Evolutionary conservation across 2,888 invertebrate genomes (phyloP).

Genomic region (Marasmarcha lunaedactyla): DNA sequence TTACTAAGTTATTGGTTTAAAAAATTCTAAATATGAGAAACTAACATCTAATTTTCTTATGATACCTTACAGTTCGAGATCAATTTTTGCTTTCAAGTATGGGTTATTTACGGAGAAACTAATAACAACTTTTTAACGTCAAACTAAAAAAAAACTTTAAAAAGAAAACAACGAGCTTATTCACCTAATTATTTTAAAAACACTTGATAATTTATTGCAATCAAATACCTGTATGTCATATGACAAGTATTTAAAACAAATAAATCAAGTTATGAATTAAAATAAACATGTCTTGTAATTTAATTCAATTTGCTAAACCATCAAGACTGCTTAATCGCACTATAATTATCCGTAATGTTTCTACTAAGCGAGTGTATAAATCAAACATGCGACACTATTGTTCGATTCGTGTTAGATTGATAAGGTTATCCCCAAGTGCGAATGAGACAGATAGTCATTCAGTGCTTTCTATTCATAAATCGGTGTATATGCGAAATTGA

Average conservation of each 20-base stretch:
- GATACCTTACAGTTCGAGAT: no score
- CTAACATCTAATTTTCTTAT: neutral
- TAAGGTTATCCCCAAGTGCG: conserved; percentile 66
- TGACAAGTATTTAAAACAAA: no score
- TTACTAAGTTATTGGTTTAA: neutral
- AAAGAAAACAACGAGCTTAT: no score
- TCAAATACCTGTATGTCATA: no score
- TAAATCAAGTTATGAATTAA: no score
- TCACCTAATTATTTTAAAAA: no score
- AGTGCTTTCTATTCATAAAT: conserved; percentile 56
- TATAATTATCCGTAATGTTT: conserved; percentile 69
- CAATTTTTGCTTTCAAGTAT: no score
- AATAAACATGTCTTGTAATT: no score
- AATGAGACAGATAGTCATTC: conserved; percentile 61
- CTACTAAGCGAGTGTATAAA: conserved; percentile 70
- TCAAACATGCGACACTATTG: conserved; percentile 69
- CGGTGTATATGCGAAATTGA: conserved; percentile 37
- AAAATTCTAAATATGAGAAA: neutral
- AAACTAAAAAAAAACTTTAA: no score
- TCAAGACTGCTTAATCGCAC: conserved; percentile 38
- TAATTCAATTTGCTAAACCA: conserved; percentile 29
- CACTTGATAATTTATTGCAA: no score
- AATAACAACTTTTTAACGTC: no score
- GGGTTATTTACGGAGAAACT: no score
- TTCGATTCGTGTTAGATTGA: conserved; percentile 70